phyloP scores from a whole-genome alignment of 2,888 invertebrate genomes.

The Chloroclysta siterata region DNA sequence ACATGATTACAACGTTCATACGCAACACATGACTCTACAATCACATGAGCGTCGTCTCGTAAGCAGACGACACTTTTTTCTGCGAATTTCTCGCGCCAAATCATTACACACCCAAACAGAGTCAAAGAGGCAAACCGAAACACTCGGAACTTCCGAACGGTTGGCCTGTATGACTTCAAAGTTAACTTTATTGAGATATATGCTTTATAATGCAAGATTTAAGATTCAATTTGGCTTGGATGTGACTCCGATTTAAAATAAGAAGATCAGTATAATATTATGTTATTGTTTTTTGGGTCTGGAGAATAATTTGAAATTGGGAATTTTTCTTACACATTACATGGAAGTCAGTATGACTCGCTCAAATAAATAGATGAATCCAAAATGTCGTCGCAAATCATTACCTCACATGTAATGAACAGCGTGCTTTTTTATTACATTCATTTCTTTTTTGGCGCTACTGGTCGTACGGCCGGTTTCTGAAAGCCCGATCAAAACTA shows the following conservation, averaged over 20 bases:
- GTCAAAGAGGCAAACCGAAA: constrained; percentile 83
- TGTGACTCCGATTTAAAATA: neutral
- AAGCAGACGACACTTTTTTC: constrained; percentile 71
- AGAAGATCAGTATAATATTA: neutral
- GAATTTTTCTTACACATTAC: too few relatives aligned
- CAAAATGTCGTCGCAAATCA: too few relatives aligned
- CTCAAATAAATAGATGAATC: too few relatives aligned
- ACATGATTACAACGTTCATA: constrained; percentile 19
- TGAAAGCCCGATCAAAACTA: too few relatives aligned
- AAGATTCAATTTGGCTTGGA: neutral
- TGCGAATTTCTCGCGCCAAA: constrained; percentile 79
- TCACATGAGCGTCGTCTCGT: constrained; percentile 17
- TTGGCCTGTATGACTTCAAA: constrained; percentile 24
- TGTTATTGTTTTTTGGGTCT: too few relatives aligned
- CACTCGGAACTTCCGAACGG: constrained; percentile 79
- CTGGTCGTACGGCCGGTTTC: too few relatives aligned
- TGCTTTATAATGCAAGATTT: neutral
- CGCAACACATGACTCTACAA: constrained; percentile 11
- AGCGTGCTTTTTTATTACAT: too few relatives aligned
- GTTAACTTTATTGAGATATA: neutral
- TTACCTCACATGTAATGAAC: too few relatives aligned
- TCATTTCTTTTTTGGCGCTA: too few relatives aligned
- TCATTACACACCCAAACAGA: constrained; percentile 83
- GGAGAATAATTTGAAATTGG: too few relatives aligned
- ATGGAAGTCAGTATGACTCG: too few relatives aligned